These are phyloP conservation scores for Tiaroga cobitis DNA, from an alignment of 2,797 vertebrate species.

Conservation along the genomic window DNA sequence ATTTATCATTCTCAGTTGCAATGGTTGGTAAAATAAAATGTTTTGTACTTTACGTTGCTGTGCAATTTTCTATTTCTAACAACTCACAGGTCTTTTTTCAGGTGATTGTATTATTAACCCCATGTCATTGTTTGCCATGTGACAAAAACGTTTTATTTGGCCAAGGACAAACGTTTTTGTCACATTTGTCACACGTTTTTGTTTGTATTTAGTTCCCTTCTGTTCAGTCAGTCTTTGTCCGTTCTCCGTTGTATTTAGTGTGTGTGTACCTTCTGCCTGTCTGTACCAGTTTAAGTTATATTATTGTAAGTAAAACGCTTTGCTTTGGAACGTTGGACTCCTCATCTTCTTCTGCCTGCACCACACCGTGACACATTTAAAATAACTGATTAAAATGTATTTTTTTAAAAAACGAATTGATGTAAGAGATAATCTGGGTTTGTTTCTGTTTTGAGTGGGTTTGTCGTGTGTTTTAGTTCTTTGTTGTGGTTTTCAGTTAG, in stretches of 20 bases:
- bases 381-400: too few relatives aligned
- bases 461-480: neutral
- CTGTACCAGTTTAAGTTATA: too few relatives aligned
- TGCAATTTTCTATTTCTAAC: neutral
- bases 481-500: neutral
- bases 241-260: too few relatives aligned
- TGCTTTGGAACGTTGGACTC: too few relatives aligned
- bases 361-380: too few relatives aligned
- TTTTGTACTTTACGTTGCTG: neutral
- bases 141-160: neutral
- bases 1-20: slow-evolving; percentile 8
- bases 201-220: too few relatives aligned
- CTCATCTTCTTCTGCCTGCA: too few relatives aligned
- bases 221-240: too few relatives aligned
- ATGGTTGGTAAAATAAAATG: neutral
- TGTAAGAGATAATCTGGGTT: neutral
- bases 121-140: neutral
- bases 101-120: neutral
- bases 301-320: too few relatives aligned
- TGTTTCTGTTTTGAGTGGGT: neutral
- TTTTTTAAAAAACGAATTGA: too few relatives aligned
- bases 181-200: too few relatives aligned
- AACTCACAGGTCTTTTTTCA: neutral
- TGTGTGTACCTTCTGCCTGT: too few relatives aligned
- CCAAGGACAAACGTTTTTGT: neutral